Conservation (phyloP, 2,888 invertebrate species). For the Bellardia bayeri region DNA sequence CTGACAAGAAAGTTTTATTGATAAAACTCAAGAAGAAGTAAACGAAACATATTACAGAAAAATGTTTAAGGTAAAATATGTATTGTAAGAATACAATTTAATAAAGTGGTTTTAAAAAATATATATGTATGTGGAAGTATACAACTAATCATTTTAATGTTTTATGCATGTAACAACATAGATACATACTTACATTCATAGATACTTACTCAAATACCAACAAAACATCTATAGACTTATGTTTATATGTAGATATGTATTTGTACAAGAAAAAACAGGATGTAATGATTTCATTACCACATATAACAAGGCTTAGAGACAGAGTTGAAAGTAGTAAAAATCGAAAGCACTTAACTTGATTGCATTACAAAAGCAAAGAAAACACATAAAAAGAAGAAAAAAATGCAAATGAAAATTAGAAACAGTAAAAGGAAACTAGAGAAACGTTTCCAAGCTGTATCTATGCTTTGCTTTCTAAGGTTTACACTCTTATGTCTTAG, state of each 20-base stretch:
- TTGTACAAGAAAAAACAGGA: neutral
- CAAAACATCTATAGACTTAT: constrained; percentile 10
- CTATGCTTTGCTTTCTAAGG: neutral
- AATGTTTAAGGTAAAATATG: constrained; percentile 15
- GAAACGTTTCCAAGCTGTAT: constrained; percentile 2
- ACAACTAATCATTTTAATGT: constrained; percentile 61
- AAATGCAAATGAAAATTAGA: neutral
- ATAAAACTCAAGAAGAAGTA: constrained; percentile 4
- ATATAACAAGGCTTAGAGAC: constrained; percentile 41
- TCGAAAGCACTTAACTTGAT: constrained; percentile 71
- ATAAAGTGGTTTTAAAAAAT: constrained; percentile 38
- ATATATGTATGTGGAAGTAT: neutral
- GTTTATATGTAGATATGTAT: too few species aligned
- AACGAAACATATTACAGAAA: neutral
- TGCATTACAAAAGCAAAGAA: constrained; percentile 60
- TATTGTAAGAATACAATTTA: constrained; percentile 40
- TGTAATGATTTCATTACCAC: constrained; percentile 64
- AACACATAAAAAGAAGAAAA: neutral
- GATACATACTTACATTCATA: neutral
- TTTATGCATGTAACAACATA: constrained; percentile 24
- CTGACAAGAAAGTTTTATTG: constrained; percentile 30
- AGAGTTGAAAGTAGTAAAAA: constrained; percentile 43
- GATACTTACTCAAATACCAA: neutral
- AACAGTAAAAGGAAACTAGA: neutral
- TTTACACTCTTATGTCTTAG: neutral